Evolutionary conservation across 2,797 vertebrate species (phyloP).

Genomic region (Parauchenoglanis ngamensis): DNA sequence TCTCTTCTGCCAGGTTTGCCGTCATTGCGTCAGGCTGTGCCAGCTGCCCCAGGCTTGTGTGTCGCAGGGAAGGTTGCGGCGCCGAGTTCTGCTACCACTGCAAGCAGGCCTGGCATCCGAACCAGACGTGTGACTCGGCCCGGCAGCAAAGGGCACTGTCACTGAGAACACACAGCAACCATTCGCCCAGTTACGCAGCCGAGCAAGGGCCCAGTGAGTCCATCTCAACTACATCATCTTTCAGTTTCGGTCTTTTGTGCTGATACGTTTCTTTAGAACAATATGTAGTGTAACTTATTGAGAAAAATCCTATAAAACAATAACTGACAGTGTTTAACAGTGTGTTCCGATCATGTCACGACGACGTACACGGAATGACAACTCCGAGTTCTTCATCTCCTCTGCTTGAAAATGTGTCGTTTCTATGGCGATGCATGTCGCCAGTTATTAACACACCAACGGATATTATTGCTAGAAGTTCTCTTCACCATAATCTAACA

Average conservation of each 20-base stretch:
- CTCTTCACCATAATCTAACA: neutral
- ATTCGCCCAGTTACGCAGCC: conserved; percentile 93
- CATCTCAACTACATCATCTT: neutral
- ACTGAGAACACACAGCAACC: conserved; percentile 90
- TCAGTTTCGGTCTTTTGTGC: neutral
- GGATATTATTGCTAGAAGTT: neutral
- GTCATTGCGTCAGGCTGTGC: conserved; percentile 97
- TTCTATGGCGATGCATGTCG: neutral
- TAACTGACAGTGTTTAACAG: neutral
- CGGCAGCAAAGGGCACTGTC: conserved; percentile 91
- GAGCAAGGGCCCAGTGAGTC: conserved; percentile 88
- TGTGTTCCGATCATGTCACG: no score
- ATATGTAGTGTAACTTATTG: neutral
- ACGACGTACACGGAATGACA: neutral
- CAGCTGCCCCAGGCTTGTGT: conserved; percentile 95
- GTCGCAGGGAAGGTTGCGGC: conserved; percentile 92
- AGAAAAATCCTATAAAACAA: neutral
- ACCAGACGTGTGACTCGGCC: conserved; percentile 97
- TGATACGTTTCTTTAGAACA: neutral
- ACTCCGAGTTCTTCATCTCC: neutral
- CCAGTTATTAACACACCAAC: neutral
- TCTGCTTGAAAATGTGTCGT: neutral
- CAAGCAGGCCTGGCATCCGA: conserved; percentile 98
- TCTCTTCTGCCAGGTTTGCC: conserved; percentile 80
- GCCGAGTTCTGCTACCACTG: conserved; percentile 99